A percentile compares a stretch with the other conserved stretches of the same genome.
Conservation (phyloP, 2,113 vertebrate species). For the Narcine bancroftii region DNA sequence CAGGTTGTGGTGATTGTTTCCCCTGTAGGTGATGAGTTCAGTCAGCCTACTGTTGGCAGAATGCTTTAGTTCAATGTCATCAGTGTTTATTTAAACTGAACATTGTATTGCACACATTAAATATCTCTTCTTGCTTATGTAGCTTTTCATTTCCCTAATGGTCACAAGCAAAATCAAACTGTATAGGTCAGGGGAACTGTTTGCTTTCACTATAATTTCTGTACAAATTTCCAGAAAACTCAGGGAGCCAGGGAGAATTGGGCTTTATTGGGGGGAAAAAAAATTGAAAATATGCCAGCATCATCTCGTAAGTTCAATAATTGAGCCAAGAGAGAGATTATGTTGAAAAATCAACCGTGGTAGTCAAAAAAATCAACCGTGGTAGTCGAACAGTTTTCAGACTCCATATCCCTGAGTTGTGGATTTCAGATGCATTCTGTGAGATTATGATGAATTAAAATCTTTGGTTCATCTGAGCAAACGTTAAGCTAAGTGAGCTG, state of each 20-base stretch:
- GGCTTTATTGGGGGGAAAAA: not conserved
- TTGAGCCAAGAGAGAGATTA: not conserved
- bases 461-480: not conserved
- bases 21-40: no score
- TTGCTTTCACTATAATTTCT: not conserved
- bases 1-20: no score
- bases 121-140: no score
- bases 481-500: not conserved
- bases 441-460: not conserved
- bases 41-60: no score
- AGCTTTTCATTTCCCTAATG: not conserved
- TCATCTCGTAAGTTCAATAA: not conserved
- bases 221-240: not conserved
- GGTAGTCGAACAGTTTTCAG: not conserved
- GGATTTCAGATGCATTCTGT: not conserved
- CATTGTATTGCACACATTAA: not conserved
- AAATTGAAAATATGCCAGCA: not conserved
- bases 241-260: not conserved
- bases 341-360: not conserved
- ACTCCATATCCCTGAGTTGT: not conserved
- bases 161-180: not conserved
- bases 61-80: not conserved
- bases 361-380: not conserved
- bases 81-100: not conserved
- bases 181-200: not conserved